Evolutionary conservation across 1,140 invertebrate species (phyloP).

Genomic region (Diabrotica virgifera): DNA sequence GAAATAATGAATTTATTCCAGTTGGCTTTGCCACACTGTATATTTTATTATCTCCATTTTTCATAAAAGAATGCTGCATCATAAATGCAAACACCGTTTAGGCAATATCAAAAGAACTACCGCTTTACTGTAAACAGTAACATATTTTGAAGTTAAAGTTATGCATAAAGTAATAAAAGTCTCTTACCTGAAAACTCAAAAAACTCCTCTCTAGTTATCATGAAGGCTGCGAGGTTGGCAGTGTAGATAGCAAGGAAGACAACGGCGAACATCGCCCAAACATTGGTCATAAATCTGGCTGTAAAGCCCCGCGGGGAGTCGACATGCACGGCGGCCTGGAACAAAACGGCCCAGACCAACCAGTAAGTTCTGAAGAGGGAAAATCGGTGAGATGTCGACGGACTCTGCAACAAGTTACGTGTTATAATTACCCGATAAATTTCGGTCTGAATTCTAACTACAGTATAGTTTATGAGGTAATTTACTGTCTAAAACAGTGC

Average conservation of each 20-base stretch:
- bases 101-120: too few relatives aligned
- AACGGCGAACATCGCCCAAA: constrained; percentile 97
- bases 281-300: constrained; percentile 92
- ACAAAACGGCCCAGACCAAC: constrained; percentile 99
- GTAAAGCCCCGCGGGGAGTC: constrained; percentile 93
- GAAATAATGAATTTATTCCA: too few relatives aligned
- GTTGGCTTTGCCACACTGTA: too few relatives aligned
- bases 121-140: too few relatives aligned
- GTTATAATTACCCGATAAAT: too few relatives aligned
- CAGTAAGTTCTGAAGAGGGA: constrained; percentile 96
- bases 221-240: constrained; percentile 97
- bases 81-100: too few relatives aligned
- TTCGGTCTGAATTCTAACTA: too few relatives aligned
- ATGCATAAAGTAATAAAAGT: not conserved
- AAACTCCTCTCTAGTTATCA: constrained; percentile 98
- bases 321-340: constrained; percentile 91
- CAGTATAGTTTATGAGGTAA: too few relatives aligned
- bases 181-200: constrained; percentile 77
- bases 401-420: constrained; percentile 44
- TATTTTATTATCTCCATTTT: too few relatives aligned
- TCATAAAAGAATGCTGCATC: too few relatives aligned
- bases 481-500: too few relatives aligned
- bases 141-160: too few relatives aligned
- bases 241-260: constrained; percentile 95
- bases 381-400: constrained; percentile 78